Evolutionary conservation across 2,113 vertebrate genomes (phyloP), one percentile per base, ranked within the genome.

Genomic region (Varanus salvator): DNA sequence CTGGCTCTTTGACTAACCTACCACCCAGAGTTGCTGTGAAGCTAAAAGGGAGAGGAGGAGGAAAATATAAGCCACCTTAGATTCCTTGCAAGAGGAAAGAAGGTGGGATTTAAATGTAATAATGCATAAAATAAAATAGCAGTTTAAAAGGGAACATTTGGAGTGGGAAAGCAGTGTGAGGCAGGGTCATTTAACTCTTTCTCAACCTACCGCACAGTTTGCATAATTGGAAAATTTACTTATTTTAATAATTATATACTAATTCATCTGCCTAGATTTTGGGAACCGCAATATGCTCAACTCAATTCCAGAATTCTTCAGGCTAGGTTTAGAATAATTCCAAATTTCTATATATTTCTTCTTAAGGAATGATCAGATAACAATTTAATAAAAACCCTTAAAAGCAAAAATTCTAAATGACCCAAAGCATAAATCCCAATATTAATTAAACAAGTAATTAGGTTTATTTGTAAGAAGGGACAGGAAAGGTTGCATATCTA

Each of bases 401-500:
- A 82, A 82, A 64, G 57, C 21, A 80, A 80, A 78, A 50, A 15
- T 6, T 34, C 52, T 88, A 57, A 25, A 82, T 74, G 19, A 74
- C 25, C 5, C 44, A 60, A 74, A 48, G 17, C 25, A 74, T 44
- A 8, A 21, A 14, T 82, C 74, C 29, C 11, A 17, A 75, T 75
- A 34, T 31, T 34, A 86, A 6, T 21, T 19, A 29, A 69, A 0
- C 25, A 38, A 34, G n/a, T 7, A 52, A 66, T 2, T 11, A 31
- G 29, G 8, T 0, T 17, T 66, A 34, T 89, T 77, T 68, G 57
- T 54, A 66, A 69, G n/a, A 89, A 50, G 23, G 14, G 92, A 90
- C 78, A 86, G 89, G 92, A 90, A 81, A 87, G 89, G 89, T 88
- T 23, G 54, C 89, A 64, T 68, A 87, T 92, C 92, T 94, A 94